Evolutionary conservation across 2,113 vertebrate genomes (phyloP).

Genomic region (Barbus barbus): DNA sequence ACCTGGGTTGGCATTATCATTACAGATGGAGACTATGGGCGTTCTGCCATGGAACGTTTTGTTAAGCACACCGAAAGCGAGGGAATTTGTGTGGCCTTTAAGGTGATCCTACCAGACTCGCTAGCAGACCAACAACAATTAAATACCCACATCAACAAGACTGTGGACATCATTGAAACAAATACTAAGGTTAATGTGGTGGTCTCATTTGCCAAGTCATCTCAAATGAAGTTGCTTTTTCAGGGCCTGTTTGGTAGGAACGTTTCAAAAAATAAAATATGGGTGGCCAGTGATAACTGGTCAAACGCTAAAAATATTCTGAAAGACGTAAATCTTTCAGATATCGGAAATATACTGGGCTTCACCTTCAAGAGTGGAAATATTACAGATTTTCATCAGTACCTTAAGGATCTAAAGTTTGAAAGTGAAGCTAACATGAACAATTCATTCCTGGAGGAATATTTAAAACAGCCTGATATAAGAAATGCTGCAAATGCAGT

Average conservation of each 20-base stretch:
- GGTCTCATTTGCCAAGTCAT: slow-evolving; percentile 81
- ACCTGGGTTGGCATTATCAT: slow-evolving; percentile 86
- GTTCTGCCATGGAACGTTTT: slow-evolving; percentile 79
- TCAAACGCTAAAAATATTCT: slow-evolving; percentile 73
- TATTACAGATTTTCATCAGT: slow-evolving; percentile 72
- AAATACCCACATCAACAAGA: slow-evolving; percentile 63
- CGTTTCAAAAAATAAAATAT: slow-evolving; percentile 74
- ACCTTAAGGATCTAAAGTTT: slow-evolving; percentile 71
- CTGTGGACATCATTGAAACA: slow-evolving; percentile 72
- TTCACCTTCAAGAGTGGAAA: slow-evolving; percentile 84
- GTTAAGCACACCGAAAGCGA: slow-evolving; percentile 71
- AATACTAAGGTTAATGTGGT: slow-evolving; percentile 82
- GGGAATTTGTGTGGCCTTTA: slow-evolving; percentile 86
- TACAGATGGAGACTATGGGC: slow-evolving; percentile 86
- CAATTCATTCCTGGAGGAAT: slow-evolving; percentile 77
- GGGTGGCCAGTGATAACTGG: slow-evolving; percentile 92
- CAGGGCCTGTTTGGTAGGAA: slow-evolving; percentile 65
- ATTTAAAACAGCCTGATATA: slow-evolving; percentile 30
- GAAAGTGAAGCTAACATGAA: slow-evolving; percentile 47
- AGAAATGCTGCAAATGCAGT: neutral
- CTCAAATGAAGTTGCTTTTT: slow-evolving; percentile 78
- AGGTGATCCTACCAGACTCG: slow-evolving; percentile 80
- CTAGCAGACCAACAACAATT: slow-evolving; percentile 67
- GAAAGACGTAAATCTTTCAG: slow-evolving; percentile 69
- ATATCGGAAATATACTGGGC: slow-evolving; percentile 81